Percentiles rank a stretch among this genome's conserved stretches.
phyloP scores from a whole-genome alignment of 2,797 vertebrate genomes.

The Sebastes jordani region DNA sequence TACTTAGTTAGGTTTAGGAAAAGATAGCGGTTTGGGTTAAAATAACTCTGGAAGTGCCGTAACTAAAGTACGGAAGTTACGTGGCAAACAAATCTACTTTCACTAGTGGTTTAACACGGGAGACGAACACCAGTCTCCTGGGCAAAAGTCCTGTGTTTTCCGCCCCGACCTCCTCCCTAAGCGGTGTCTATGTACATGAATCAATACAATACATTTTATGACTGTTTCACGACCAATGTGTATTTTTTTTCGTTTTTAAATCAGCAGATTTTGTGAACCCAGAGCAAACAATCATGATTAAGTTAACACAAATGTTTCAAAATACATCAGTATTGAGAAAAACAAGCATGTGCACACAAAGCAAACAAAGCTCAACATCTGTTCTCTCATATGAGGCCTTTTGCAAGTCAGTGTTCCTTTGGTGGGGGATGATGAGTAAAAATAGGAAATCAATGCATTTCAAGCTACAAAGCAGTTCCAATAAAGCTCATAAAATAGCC shows the following conservation, averaged over 20 bases:
- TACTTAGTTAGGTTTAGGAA: too few relatives aligned
- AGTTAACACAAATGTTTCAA: neutral
- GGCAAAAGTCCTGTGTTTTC: too few relatives aligned
- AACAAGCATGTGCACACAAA: neutral
- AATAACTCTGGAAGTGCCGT: too few relatives aligned
- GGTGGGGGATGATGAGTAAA: neutral
- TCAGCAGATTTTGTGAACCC: neutral
- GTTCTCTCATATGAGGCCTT: neutral
- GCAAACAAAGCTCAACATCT: neutral
- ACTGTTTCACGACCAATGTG: too few relatives aligned
- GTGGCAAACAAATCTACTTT: too few relatives aligned
- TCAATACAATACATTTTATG: too few relatives aligned
- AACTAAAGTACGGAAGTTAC: too few relatives aligned
- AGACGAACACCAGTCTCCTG: too few relatives aligned
- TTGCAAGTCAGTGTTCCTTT: neutral
- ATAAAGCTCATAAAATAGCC: neutral
- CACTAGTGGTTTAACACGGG: too few relatives aligned
- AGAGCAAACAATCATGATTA: neutral
- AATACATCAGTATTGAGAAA: neutral
- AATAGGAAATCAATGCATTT: neutral
- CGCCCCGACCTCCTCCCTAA: too few relatives aligned
- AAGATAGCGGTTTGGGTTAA: rapidly evolving
- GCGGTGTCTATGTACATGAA: too few relatives aligned
- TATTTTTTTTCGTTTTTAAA: neutral
- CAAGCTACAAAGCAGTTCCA: neutral